Conservation (phyloP, 2,797 vertebrate genomes). For the Acanthis flammea region DNA sequence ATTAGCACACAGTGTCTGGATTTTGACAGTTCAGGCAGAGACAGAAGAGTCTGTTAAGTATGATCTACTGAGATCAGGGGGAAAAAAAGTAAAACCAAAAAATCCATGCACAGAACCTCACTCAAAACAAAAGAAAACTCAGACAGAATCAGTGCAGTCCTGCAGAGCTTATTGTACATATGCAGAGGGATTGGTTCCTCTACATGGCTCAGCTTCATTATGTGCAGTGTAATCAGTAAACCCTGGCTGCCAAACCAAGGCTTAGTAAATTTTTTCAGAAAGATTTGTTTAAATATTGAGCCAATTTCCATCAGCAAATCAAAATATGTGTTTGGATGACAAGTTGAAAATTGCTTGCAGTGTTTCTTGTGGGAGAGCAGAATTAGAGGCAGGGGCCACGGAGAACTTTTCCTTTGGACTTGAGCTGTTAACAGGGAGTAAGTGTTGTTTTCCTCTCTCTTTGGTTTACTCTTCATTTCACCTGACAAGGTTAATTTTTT, state of each 20-base stretch:
- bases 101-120: not conserved
- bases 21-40: not conserved
- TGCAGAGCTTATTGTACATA: not conserved
- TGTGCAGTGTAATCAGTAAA: not conserved
- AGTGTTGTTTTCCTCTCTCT: not conserved
- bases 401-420: not conserved
- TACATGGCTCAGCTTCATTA: not conserved
- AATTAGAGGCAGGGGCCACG: not conserved
- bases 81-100: not conserved
- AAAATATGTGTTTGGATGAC: not conserved
- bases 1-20: constrained; percentile 18
- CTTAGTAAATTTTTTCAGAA: not conserved
- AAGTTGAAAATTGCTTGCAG: not conserved
- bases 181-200: not conserved
- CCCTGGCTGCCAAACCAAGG: not conserved
- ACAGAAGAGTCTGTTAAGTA: not conserved
- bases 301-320: not conserved
- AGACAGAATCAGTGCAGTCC: not conserved
- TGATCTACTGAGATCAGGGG: not conserved
- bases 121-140: not conserved
- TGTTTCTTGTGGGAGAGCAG: not conserved
- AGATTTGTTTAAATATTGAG: not conserved
- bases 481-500: not conserved
- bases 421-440: not conserved
- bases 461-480: not conserved